These are phyloP conservation scores for Misgurnus anguillicaudatus DNA, from an alignment of 2,113 vertebrate genomes.

Conservation along the genomic window DNA sequence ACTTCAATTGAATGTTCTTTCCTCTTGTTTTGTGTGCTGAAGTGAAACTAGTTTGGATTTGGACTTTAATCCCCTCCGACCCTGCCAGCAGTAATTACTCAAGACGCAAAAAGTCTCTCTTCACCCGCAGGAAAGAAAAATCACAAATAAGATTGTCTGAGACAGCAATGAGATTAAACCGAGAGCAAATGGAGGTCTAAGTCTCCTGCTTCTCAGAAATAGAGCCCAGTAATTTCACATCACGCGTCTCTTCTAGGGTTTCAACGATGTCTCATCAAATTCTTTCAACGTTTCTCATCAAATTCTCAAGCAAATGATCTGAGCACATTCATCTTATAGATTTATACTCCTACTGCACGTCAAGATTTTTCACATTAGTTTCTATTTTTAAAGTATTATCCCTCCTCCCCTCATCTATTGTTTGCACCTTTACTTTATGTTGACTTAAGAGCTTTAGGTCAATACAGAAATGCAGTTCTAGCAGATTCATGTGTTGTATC, in stretches of 20 bases:
- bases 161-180: not conserved
- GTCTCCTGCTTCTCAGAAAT: not conserved
- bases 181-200: not conserved
- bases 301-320: no score
- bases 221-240: not conserved
- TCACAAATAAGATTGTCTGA: not conserved
- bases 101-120: constrained; percentile 50
- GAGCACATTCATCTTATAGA: no score
- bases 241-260: not conserved
- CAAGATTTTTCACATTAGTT: no score
- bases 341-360: no score
- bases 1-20: constrained; percentile 39
- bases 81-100: constrained; percentile 57
- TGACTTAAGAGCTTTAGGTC: not conserved
- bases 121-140: not conserved
- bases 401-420: no score
- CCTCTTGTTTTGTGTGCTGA: constrained; percentile 43
- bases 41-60: constrained; percentile 53
- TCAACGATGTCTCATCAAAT: no score
- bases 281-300: no score
- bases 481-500: constrained; percentile 21
- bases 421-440: no score
- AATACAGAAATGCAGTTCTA: constrained; percentile 26
- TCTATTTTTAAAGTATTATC: no score
- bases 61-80: constrained; percentile 48